These are phyloP conservation scores for Dascillus cervinus DNA, from an alignment of 2,888 invertebrate genomes.

Conservation along the genomic window DNA sequence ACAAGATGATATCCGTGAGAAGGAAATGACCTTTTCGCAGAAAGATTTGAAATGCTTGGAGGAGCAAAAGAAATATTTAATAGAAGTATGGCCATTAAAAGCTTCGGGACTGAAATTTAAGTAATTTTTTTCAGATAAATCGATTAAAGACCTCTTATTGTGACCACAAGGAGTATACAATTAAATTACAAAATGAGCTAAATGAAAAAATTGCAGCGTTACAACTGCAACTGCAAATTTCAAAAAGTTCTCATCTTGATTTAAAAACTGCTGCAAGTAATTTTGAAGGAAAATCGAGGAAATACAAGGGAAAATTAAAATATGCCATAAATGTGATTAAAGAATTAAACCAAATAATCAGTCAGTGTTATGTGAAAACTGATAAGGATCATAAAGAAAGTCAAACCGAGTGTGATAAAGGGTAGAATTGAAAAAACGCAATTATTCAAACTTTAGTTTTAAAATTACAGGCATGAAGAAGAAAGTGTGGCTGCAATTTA, in stretches of 20 bases:
- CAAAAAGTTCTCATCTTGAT: not conserved
- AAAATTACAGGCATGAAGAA: too few species aligned
- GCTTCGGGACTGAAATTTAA: not conserved
- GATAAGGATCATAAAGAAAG: slow-evolving; percentile 4
- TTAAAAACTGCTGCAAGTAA: slow-evolving; percentile 1
- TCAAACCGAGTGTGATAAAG: too few species aligned
- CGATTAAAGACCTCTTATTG: not conserved
- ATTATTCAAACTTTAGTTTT: too few species aligned
- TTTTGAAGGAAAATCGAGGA: slow-evolving; percentile 10
- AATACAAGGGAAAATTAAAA: slow-evolving; percentile 15
- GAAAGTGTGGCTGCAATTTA: too few species aligned
- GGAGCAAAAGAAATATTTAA: slow-evolving; percentile 10
- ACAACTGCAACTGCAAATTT: too few species aligned
- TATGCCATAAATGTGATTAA: slow-evolving; percentile 10
- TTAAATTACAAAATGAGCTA: not conserved
- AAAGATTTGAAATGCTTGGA: slow-evolving; percentile 9
- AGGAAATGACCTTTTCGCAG: slow-evolving; percentile 8
- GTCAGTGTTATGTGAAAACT: slow-evolving; percentile 1
- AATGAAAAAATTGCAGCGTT: too few species aligned
- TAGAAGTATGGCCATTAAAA: slow-evolving; percentile 8
- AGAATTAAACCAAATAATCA: slow-evolving; percentile 4
- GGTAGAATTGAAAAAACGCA: too few species aligned
- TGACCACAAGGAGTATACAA: slow-evolving; percentile 4
- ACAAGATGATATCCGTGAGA: slow-evolving; percentile 8
- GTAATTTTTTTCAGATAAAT: not conserved